Evolutionary conservation across 2,888 invertebrate species (phyloP).

Genomic region (Sarcophaga rosellei): DNA sequence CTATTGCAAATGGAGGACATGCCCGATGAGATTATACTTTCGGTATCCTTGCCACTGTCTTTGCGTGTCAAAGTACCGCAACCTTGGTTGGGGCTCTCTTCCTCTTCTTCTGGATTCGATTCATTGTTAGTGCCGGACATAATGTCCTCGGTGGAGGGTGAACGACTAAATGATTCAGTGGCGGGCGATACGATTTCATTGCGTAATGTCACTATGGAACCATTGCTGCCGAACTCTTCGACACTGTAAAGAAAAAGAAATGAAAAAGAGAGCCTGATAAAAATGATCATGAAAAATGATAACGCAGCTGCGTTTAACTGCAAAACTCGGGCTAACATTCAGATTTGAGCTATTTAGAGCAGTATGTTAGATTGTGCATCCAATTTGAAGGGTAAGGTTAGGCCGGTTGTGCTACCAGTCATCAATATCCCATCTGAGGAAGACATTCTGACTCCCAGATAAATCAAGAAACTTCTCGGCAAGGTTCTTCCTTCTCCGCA

Average conservation of each 20-base stretch:
- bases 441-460: too few relatives aligned
- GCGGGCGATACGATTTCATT: constrained; percentile 74
- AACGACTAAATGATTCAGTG: constrained; percentile 71
- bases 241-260: constrained; percentile 70
- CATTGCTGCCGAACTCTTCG: constrained; percentile 76
- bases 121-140: constrained; percentile 53
- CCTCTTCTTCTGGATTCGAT: constrained; percentile 50
- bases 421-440: too few relatives aligned
- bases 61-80: constrained; percentile 73
- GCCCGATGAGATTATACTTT: constrained; percentile 79
- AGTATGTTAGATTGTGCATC: too few relatives aligned
- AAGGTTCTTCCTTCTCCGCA: too few relatives aligned
- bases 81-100: constrained; percentile 11
- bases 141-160: constrained; percentile 72
- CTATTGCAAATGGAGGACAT: constrained; percentile 79
- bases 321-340: too few relatives aligned
- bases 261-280: background rate
- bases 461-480: too few relatives aligned
- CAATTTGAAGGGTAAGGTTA: too few relatives aligned
- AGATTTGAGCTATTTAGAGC: too few relatives aligned
- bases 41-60: constrained; percentile 77
- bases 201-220: constrained; percentile 77
- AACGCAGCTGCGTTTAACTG: too few relatives aligned
- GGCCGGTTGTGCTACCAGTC: too few relatives aligned
- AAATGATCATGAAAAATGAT: background rate